Conservation (phyloP, 2,888 invertebrate species). For the Patella pellucida region DNA sequence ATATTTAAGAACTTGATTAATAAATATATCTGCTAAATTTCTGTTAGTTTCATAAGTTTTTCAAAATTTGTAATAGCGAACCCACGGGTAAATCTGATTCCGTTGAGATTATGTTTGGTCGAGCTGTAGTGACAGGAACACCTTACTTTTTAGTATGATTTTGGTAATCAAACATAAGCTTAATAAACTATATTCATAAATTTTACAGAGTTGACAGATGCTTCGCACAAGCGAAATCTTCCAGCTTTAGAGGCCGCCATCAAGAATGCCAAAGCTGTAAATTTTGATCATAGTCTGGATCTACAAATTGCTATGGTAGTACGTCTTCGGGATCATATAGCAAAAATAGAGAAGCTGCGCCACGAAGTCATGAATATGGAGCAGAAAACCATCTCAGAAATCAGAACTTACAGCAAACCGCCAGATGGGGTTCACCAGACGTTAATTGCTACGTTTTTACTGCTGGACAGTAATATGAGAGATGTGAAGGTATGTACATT, state of each 20-base stretch:
- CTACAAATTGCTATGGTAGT: constrained; percentile 56
- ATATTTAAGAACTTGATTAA: no score
- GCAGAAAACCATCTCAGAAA: constrained; percentile 63
- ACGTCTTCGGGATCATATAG: constrained; percentile 53
- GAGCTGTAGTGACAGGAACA: no score
- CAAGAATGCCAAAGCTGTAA: constrained; percentile 50
- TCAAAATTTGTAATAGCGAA: no score
- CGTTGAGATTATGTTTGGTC: no score
- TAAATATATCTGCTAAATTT: no score
- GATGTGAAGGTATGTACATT: constrained; percentile 53
- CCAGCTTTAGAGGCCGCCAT: constrained; percentile 51
- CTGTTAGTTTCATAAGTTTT: no score
- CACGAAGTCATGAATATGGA: constrained; percentile 64
- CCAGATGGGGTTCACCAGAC: constrained; percentile 62
- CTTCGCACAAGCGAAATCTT: constrained; percentile 52
- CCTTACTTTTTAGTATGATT: no score
- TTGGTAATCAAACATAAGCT: no score
- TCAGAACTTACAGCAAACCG: constrained; percentile 63
- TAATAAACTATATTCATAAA: not conserved
- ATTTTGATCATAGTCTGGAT: constrained; percentile 56
- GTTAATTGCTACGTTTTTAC: constrained; percentile 61
- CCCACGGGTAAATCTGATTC: no score
- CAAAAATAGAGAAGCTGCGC: constrained; percentile 55
- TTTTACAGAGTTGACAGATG: constrained; percentile 51
- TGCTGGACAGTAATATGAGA: constrained; percentile 56